Base-by-base conservation (phyloP, 2,797 vertebrate genomes). In the Microhierax caerulescens region DNA sequence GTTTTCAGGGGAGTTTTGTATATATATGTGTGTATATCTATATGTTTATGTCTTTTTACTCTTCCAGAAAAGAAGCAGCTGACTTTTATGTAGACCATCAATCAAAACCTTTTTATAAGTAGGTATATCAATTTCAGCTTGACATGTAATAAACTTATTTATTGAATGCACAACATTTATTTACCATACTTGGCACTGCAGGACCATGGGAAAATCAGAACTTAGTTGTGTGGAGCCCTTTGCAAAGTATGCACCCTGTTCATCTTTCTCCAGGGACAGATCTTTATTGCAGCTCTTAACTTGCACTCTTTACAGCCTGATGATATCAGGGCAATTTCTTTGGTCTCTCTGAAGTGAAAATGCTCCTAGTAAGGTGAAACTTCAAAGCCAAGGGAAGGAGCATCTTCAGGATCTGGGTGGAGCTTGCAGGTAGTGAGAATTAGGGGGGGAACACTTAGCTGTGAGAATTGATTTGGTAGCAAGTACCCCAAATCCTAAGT, bases 21-120 rank as follows among this genome's bases (percentile, higher is more conserved):
- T 41, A 7, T 47, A 30, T 39, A 2, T 12, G 6, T 28, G 3
- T 30, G 8, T 48, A 17, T 37, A 20, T 75, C 7, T 56, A 2
- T 56, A 25, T 24, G 68, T 10, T 14, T 76, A 0, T 78, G 20
- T 63, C 50, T 97, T 98, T 97, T 96, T 97, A 95, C 90, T 95
- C 97, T 98, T 98, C 78, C 98, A 99, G 99, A 98, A 99, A 98
- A 98, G 99, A 99, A 98, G 99, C 99, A 72, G 97, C 98, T 60
- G 99, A 99, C 98, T 99, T 99, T 97, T 98, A 99, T 27, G 82
- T 93, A 89, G 99, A 99, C 86, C 98, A 99, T 98, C 99, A 99
- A 72, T 98, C 98, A 96, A 99, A 98, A 96, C 98, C 99, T 70
- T 99, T 98, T 98, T 99, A 98, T 97, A 99, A 98, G 99, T 99